A percentile compares a stretch with the other conserved stretches of the same genome.
These are phyloP conservation scores for Irena cyanogastra DNA, from an alignment of 2,113 vertebrate genomes.

Conservation along the genomic window DNA sequence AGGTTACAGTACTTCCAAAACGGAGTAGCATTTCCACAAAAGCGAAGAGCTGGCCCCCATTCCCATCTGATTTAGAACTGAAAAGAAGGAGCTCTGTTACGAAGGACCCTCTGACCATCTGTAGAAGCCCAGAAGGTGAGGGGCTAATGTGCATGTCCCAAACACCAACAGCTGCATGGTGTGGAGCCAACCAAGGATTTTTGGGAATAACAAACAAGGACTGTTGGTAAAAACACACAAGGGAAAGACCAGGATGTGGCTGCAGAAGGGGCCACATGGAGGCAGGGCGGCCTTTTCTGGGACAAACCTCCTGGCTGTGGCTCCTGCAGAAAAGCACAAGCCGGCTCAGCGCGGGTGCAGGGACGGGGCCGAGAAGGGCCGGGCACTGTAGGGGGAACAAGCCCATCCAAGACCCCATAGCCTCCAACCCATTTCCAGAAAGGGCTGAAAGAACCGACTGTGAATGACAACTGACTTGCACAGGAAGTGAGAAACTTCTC, in stretches of 20 bases:
- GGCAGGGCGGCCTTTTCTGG: neutral
- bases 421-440: neutral
- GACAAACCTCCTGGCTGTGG: neutral
- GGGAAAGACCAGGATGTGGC: too few species aligned
- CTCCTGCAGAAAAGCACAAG: neutral
- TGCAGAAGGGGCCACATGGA: neutral
- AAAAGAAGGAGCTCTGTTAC: neutral
- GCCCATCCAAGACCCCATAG: neutral
- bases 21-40: neutral
- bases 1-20: neutral
- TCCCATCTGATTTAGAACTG: neutral
- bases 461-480: neutral
- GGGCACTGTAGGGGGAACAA: neutral
- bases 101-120: neutral
- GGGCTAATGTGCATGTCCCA: neutral
- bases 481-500: neutral
- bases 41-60: neutral
- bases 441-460: neutral
- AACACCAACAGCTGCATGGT: fast-evolving
- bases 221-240: neutral
- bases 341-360: fast-evolving
- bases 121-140: neutral
- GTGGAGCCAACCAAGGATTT: neutral
- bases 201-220: neutral
- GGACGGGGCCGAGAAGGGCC: neutral